These are phyloP conservation scores for Cephus pygmeus DNA, from an alignment of 2,888 invertebrate genomes.

Conservation along the genomic window DNA sequence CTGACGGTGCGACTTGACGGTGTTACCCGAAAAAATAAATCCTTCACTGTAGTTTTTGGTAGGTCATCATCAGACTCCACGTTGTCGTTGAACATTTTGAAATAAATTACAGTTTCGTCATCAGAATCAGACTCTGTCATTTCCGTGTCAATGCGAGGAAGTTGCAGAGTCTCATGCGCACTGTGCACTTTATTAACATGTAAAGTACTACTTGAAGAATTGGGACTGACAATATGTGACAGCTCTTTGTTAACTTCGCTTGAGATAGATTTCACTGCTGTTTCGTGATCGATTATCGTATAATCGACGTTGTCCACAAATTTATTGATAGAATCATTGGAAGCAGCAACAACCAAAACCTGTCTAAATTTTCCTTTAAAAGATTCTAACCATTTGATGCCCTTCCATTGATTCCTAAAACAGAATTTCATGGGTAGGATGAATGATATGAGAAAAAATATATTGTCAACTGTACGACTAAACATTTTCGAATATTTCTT, in stretches of 20 bases:
- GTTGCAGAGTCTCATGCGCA: no score
- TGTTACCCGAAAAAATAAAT: not conserved
- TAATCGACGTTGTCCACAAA: no score
- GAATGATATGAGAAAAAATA: slow-evolving; percentile 28
- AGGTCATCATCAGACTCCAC: not conserved
- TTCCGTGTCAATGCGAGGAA: no score
- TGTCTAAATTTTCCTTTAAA: no score
- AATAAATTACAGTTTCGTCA: not conserved
- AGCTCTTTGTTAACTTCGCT: no score
- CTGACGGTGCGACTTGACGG: slow-evolving; percentile 1
- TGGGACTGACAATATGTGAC: no score
- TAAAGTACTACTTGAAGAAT: not conserved
- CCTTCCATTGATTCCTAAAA: no score
- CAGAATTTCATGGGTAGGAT: slow-evolving; percentile 22
- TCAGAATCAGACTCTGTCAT: not conserved
- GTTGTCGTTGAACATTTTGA: not conserved
- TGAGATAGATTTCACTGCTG: no score
- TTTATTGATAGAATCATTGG: no score
- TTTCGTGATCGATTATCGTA: no score
- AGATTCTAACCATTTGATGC: no score
- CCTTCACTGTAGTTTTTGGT: not conserved
- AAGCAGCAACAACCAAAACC: no score
- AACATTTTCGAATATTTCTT: slow-evolving; percentile 20
- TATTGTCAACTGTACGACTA: slow-evolving; percentile 26
- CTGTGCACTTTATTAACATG: not conserved